Percentiles rank a stretch among this genome's conserved stretches.
These are phyloP conservation scores for Pardalotus punctatus DNA, from an alignment of 2,113 vertebrate genomes.

Conservation along the genomic window DNA sequence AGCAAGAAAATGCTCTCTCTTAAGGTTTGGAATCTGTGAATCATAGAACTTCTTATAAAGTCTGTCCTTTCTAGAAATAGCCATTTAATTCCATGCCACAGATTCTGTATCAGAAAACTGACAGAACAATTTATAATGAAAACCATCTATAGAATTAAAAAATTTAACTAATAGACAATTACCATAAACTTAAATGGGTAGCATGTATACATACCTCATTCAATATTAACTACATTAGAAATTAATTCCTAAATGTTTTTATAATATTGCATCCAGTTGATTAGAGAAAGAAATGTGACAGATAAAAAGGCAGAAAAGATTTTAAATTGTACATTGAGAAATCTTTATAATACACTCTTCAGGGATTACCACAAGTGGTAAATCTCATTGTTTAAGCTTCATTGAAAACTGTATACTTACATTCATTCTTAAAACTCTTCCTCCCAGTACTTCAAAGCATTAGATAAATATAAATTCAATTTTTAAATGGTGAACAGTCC, in stretches of 20 bases:
- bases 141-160: background rate
- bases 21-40: background rate
- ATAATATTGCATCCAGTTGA: background rate
- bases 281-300: background rate
- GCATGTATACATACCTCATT: background rate
- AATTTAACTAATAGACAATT: background rate
- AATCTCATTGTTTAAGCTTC: background rate
- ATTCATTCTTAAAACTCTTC: background rate
- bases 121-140: background rate
- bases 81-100: background rate
- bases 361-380: background rate
- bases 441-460: background rate
- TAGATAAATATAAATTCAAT: background rate
- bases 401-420: background rate
- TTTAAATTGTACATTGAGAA: background rate
- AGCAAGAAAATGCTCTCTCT: background rate
- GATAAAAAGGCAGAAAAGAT: background rate
- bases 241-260: background rate
- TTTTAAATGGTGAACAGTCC: background rate
- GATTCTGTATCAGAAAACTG: background rate
- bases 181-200: background rate
- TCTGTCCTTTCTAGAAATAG: background rate
- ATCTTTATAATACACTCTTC: background rate
- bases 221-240: background rate
- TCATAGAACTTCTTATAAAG: background rate